Evolutionary conservation across 2,888 invertebrate species (phyloP), one percentile per base, ranked within the genome.

Genomic region (Parnassius glacialis): DNA sequence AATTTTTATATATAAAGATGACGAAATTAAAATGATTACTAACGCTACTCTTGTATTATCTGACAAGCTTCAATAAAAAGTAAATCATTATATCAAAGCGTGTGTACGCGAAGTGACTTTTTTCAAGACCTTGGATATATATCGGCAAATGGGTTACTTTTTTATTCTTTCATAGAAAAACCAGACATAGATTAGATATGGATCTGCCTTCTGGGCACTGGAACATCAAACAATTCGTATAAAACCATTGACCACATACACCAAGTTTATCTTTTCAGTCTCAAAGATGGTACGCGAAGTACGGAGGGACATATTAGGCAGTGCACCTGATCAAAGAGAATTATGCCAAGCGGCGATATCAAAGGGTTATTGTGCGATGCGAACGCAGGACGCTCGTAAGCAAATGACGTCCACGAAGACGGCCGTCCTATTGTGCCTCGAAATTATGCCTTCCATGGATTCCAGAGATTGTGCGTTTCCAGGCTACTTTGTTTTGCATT

Each of bases 321-420:
- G 50, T 64, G 61, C 64, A 65, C 64, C 54, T 64, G 66, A 64
- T 65, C 66, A 67, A 65, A 61, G 66, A 57, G 65, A 68, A 67
- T 68, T 70, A 68, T 68, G 62, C 65, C 67, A 55, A 58, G 74
- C 78, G 81, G 81, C 73, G 68, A 61, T 57, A 68, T 79, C 80
- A 78, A 78, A 80, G 79, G 74, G 66, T 70, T 70, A 80, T 78
- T 80, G 79, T 80, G 74, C 68, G 72, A 13, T 12, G 43, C 62
- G 59, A 44, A 34, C 41, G 63, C 62, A 57, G 62, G 60, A 59
- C 51, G 54, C 47, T 41, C 53, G 52, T 64, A 65, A 62, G 68
- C 68, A 64, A 66, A 66, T 65, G 67, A 63, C 64, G 65, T 52
- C 12, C 51, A n/a, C 13, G 54, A 3, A 12, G 25, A 53, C 50